Percentiles rank a stretch among this genome's conserved stretches.
Evolutionary conservation across 2,797 vertebrate species (phyloP).

Genomic region (Hoplostethus mediterraneus): DNA sequence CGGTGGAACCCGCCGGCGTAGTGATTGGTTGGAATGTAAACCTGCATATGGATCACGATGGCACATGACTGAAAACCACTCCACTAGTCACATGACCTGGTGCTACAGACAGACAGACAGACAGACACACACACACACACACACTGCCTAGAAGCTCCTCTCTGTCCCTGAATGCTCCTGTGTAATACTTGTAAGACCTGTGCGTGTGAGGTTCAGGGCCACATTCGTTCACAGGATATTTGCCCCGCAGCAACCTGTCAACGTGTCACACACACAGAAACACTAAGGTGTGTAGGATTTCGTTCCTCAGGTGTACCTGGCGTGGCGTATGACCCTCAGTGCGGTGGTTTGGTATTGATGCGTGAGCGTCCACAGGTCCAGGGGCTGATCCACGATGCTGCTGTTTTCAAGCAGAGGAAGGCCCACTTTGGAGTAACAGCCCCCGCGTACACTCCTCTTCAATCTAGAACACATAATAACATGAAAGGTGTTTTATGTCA

Average conservation of each 20-base stretch:
- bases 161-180: background rate
- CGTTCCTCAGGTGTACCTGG: conserved; percentile 82
- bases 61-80: conserved; percentile 29
- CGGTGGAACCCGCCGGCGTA: background rate
- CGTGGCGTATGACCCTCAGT: conserved; percentile 81
- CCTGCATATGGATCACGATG: background rate
- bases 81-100: conserved; percentile 37
- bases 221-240: background rate
- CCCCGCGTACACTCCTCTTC: conserved; percentile 47
- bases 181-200: too few species aligned
- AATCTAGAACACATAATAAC: conserved; percentile 46
- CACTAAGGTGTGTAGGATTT: background rate
- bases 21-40: conserved; percentile 5
- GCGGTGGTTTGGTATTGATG: conserved; percentile 85
- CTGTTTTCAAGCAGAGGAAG: conserved; percentile 93
- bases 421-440: conserved; percentile 85
- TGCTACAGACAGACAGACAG: conserved; percentile 9
- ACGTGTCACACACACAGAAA: conserved; percentile 5
- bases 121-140: conserved; percentile 9
- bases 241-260: conserved; percentile 8
- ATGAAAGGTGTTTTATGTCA: background rate
- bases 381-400: conserved; percentile 90
- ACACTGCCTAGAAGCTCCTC: too few species aligned
- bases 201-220: background rate
- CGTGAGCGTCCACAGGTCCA: conserved; percentile 87